Evolutionary conservation across 2,888 invertebrate species (phyloP).

Genomic region (Hybos culiciformis): DNA sequence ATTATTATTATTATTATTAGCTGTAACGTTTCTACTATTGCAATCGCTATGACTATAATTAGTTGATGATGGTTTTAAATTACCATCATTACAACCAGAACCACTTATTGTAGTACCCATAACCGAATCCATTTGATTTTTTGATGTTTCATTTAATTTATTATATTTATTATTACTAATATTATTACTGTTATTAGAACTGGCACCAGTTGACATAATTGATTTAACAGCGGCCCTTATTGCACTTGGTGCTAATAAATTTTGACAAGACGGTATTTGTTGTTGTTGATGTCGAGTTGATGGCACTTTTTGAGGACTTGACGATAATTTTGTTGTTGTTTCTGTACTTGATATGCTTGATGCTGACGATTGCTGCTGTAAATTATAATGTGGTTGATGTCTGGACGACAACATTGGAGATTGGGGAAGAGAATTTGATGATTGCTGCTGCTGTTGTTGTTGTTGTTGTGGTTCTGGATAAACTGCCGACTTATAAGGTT

Average conservation of each 20-base stretch:
- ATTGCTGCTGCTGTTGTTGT: conserved; percentile 1
- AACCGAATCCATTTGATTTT: too few species aligned
- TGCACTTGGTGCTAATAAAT: conserved; percentile 18
- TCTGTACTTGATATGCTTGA: conserved; percentile 11
- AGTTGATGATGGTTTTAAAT: background rate
- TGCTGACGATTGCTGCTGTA: background rate
- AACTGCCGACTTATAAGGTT: conserved; percentile 16
- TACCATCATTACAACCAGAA: background rate
- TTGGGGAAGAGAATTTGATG: conserved; percentile 14
- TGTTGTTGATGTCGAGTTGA: background rate
- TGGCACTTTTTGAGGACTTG: conserved; percentile 12
- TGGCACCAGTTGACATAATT: conserved; percentile 11
- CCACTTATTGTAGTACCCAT: background rate
- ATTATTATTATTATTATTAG: conserved; percentile 12
- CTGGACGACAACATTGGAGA: conserved; percentile 17
- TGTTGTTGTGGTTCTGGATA: conserved; percentile 12
- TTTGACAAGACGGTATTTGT: conserved; percentile 14
- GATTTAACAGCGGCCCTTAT: conserved; percentile 19
- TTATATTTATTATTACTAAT: conserved; percentile 10
- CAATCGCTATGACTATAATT: background rate
- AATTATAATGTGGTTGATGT: conserved; percentile 7
- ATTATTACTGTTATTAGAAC: conserved; percentile 7
- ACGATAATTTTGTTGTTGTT: conserved; percentile 9
- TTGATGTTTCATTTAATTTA: background rate
- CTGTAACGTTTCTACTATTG: conserved; percentile 1